These are phyloP conservation scores for Characodon lateralis DNA, from an alignment of 2,797 vertebrate genomes.

Conservation along the genomic window DNA sequence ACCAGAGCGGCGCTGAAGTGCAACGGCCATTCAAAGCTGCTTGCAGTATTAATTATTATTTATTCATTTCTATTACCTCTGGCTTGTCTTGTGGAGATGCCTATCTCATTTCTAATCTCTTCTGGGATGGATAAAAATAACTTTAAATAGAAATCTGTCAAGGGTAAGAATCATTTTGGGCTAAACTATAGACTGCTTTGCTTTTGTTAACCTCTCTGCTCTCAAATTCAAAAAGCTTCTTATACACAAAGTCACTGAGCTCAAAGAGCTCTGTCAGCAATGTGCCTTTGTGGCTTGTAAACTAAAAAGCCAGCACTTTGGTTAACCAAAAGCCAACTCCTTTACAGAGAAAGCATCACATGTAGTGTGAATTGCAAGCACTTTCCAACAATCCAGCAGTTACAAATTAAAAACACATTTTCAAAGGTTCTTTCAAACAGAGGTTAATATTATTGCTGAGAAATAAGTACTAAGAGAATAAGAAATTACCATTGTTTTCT, in stretches of 20 bases:
- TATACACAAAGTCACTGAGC: background rate
- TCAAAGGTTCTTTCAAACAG: background rate
- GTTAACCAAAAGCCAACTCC: slow-evolving; percentile 9
- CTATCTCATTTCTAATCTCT: background rate
- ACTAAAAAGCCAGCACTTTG: slow-evolving; percentile 16
- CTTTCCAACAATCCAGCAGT: background rate
- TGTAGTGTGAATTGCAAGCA: slow-evolving; percentile 3
- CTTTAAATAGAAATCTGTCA: background rate
- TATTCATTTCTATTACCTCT: background rate
- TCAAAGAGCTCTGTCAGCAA: background rate
- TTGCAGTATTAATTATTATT: background rate
- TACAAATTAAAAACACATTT: background rate
- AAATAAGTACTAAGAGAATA: background rate
- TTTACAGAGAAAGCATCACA: slow-evolving; percentile 10
- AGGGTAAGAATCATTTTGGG: background rate
- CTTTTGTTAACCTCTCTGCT: background rate
- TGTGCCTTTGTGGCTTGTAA: slow-evolving; percentile 6
- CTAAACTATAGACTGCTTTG: background rate
- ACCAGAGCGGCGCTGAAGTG: too few relatives aligned
- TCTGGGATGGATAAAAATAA: background rate
- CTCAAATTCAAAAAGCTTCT: background rate
- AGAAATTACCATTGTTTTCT: slow-evolving; percentile 4
- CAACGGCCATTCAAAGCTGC: too few relatives aligned
- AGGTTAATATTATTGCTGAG: background rate
- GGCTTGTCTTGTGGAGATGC: background rate